A percentile compares a stretch with the other conserved stretches of the same genome.
Evolutionary conservation across 2,113 vertebrate species (phyloP).

Genomic region (Probosciger aterrimus): DNA sequence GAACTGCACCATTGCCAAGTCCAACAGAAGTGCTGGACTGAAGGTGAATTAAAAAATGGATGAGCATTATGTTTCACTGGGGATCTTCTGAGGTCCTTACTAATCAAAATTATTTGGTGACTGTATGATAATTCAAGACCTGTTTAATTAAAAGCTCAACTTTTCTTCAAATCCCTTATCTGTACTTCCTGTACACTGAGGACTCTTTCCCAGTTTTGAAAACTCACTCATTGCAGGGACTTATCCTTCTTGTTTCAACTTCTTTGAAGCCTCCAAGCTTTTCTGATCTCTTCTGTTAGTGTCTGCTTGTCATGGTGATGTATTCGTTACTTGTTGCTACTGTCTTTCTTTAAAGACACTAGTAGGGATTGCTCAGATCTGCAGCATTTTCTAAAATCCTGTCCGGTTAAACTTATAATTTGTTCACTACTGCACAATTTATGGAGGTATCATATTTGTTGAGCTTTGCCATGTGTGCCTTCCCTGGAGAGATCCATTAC

Average conservation of each 20-base stretch:
- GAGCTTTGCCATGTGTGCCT: neutral
- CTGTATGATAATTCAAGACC: neutral
- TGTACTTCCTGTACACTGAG: neutral
- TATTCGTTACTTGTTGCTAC: neutral
- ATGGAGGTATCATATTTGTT: neutral
- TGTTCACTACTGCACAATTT: neutral
- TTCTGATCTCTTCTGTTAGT: neutral
- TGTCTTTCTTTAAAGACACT: neutral
- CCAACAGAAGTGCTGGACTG: neutral
- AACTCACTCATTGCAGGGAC: neutral
- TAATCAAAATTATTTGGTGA: neutral
- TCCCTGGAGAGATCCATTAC: neutral
- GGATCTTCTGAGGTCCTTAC: neutral
- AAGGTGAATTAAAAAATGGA: neutral
- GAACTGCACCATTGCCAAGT: neutral
- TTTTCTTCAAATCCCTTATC: neutral
- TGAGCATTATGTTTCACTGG: neutral
- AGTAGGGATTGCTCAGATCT: neutral
- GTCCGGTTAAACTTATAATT: neutral
- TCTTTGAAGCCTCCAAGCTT: neutral
- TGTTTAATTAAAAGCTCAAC: neutral
- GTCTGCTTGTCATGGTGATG: neutral
- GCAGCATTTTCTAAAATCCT: neutral
- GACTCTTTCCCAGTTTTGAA: neutral
- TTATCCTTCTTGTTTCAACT: neutral